A percentile compares a stretch with the other conserved stretches of the same genome.
Evolutionary conservation across 1,140 invertebrate genomes (phyloP).

Genomic region (Drosophila baimaii): DNA sequence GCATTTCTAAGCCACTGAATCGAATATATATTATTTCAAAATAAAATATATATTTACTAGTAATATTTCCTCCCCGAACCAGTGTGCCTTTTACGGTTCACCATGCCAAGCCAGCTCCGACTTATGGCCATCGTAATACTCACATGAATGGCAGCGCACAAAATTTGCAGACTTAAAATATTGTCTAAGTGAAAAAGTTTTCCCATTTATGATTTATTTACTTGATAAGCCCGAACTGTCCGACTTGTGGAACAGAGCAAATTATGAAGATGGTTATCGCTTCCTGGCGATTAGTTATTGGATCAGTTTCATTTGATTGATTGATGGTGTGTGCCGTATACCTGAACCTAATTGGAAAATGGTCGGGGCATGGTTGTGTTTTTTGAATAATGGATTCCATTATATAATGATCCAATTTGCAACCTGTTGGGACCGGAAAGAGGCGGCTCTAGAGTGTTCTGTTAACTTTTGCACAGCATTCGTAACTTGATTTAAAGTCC

Average conservation of each 20-base stretch:
- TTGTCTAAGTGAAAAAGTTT: slow-evolving; percentile 79
- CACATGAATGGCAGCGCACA: slow-evolving; percentile 47
- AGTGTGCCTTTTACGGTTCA: slow-evolving; percentile 11
- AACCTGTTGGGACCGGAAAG: slow-evolving; percentile 36
- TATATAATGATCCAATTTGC: slow-evolving; percentile 53
- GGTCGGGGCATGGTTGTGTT: background rate
- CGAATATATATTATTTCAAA: background rate
- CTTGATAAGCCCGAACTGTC: slow-evolving; percentile 48
- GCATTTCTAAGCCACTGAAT: background rate
- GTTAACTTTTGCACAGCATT: slow-evolving; percentile 39
- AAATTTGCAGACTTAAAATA: slow-evolving; percentile 67
- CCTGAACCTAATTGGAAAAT: slow-evolving; percentile 42
- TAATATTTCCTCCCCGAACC: background rate
- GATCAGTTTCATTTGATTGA: slow-evolving; percentile 52
- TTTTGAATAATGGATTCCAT: slow-evolving; percentile 46
- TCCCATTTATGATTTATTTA: slow-evolving; percentile 78
- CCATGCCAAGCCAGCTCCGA: slow-evolving; percentile 41
- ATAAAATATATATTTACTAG: no score
- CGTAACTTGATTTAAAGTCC: slow-evolving; percentile 74
- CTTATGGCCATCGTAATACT: slow-evolving; percentile 67
- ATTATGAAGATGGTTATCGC: slow-evolving; percentile 59
- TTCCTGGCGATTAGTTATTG: slow-evolving; percentile 70
- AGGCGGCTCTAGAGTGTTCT: slow-evolving; percentile 17
- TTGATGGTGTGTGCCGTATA: slow-evolving; percentile 21
- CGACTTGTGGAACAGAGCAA: slow-evolving; percentile 3